Percentiles rank a stretch among this genome's conserved stretches.
These are phyloP conservation scores for Nixonia krombeini DNA, from an alignment of 1,140 invertebrate genomes.

Conservation along the genomic window DNA sequence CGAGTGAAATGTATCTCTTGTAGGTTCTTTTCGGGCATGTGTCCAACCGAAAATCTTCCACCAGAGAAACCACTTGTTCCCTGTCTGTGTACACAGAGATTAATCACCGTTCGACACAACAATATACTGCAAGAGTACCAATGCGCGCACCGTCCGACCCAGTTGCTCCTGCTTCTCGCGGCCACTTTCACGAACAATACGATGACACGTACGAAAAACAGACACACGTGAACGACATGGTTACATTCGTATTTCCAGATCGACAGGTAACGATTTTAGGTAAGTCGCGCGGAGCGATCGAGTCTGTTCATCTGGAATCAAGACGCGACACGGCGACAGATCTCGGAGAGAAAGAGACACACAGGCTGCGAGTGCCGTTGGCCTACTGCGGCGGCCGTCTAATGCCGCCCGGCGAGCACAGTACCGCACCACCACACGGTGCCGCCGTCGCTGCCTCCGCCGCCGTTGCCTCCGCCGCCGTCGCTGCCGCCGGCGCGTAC, in stretches of 20 bases:
- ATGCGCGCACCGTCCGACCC: too few species aligned
- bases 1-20: too few species aligned
- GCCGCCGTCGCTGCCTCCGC: too few species aligned
- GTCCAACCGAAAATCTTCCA: too few species aligned
- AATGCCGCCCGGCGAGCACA: slow-evolving; percentile 48
- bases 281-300: background rate
- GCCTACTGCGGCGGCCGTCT: slow-evolving; percentile 66
- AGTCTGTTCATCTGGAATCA: background rate
- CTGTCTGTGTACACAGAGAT: background rate
- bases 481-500: slow-evolving; percentile 14
- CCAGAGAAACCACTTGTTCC: too few species aligned
- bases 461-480: too few species aligned
- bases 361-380: slow-evolving; percentile 64
- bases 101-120: background rate
- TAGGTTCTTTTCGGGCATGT: too few species aligned
- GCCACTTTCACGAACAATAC: background rate
- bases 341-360: slow-evolving; percentile 45
- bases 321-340: too few species aligned
- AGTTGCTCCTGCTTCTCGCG: background rate
- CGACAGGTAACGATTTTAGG: too few species aligned
- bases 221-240: background rate
- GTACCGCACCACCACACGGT: slow-evolving; percentile 39
- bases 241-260: background rate
- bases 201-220: too few species aligned
- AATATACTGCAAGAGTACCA: background rate